Evolutionary conservation across 2,888 invertebrate species (phyloP), one percentile per base, ranked within the genome.

Genomic region (Panzeria rudis): DNA sequence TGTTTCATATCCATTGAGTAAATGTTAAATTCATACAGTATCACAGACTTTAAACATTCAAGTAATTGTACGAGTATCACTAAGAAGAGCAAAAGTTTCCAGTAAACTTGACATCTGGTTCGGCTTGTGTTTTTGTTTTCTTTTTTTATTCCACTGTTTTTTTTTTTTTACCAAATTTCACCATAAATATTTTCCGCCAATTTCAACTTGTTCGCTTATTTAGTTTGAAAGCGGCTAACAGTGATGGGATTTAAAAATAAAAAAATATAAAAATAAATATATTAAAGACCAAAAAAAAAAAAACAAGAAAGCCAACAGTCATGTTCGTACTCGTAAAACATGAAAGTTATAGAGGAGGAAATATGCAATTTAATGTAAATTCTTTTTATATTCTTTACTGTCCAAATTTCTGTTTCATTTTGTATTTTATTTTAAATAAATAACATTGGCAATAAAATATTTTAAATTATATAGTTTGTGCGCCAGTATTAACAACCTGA

Each of bases 131-230:
- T 66, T 38, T 32, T 41, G 15, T 44, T 54, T 61, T 52, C 41
- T 44, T 54, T 54, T 68, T 68, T 9, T 66, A 47, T 25, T 50
- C n/a, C 6, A 47, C n/a, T 75, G 20, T 29, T 25, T 29, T 29
- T 29, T 29, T 29, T 29, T n/a, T 41, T 54, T 38, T 38, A 38
- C 38, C 15, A 73, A 54, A 23, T 56, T 75, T 78, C 82, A 82
- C 78, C 69, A 81, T 81, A 82, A 84, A 84, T 68, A 84, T 81
- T 81, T 84, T 84, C 77, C 81, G 84, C 81, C 84, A 85, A 85
- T 85, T 82, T 85, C 73, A 82, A 81, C 80, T 80, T 77, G 80
- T 80, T 81, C 72, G 84, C 38, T 69, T 69, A 62, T 83, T 71
- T 71, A 52, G 54, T 38, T 69, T 71, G 13, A 71, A 71, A 64